Evolutionary conservation across 2,797 vertebrate genomes (phyloP).

Genomic region (Myotis myotis): DNA sequence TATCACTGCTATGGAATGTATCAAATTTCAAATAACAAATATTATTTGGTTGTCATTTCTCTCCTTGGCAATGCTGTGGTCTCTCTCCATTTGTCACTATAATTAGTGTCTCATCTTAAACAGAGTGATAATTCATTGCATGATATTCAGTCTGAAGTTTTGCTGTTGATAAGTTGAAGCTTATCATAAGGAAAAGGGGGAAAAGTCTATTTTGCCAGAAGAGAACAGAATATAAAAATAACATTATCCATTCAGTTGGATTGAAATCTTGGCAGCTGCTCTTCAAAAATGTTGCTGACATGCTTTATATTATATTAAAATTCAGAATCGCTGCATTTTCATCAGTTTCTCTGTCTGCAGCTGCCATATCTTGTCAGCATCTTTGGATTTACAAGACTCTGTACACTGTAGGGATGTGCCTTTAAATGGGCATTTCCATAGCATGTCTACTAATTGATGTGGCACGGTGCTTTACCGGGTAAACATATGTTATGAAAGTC

Average conservation of each 20-base stretch:
- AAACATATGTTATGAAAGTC: constrained; percentile 76
- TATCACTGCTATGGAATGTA: constrained; percentile 22
- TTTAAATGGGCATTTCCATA: constrained; percentile 82
- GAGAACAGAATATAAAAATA: constrained; percentile 84
- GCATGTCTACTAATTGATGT: constrained; percentile 82
- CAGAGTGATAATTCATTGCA: constrained; percentile 59
- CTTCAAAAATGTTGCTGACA: constrained; percentile 88
- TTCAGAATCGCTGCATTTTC: constrained; percentile 86
- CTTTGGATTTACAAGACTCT: constrained; percentile 85
- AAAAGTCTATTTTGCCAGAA: constrained; percentile 80
- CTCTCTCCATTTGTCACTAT: constrained; percentile 55
- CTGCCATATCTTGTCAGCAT: constrained; percentile 90
- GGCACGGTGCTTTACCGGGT: constrained; percentile 73
- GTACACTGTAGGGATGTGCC: constrained; percentile 75
- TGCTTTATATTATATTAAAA: constrained; percentile 87
- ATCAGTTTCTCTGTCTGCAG: constrained; percentile 87
- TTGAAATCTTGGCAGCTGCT: constrained; percentile 86
- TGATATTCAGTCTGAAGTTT: constrained; percentile 63
- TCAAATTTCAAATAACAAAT: constrained; percentile 53
- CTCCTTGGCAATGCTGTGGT: background rate
- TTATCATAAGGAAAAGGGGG: constrained; percentile 54
- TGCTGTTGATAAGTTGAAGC: constrained; percentile 61
- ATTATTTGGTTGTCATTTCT: background rate
- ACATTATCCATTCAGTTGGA: constrained; percentile 81
- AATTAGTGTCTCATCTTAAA: constrained; percentile 76